Conservation (phyloP, 2,888 invertebrate species). For the Hirtodrosophila confusa region DNA sequence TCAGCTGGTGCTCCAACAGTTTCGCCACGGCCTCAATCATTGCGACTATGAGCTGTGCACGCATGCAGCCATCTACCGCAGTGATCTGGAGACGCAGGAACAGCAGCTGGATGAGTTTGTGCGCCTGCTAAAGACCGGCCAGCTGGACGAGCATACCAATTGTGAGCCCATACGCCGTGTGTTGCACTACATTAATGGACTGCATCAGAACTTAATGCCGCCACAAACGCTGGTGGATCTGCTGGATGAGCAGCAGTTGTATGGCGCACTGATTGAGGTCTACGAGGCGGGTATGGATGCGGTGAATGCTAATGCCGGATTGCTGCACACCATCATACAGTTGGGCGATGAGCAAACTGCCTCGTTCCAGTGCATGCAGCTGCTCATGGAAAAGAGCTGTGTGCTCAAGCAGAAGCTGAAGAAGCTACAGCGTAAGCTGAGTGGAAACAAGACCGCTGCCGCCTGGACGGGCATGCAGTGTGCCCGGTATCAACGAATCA, state of each 20-base stretch:
- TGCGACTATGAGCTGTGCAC: conserved; percentile 93
- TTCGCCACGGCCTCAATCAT: conserved; percentile 89
- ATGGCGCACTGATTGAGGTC: conserved; percentile 85
- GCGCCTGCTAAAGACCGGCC: conserved; percentile 94
- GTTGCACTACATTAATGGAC: conserved; percentile 91
- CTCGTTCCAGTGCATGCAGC: conserved; percentile 90
- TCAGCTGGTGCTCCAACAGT: conserved; percentile 89
- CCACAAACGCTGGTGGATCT: conserved; percentile 87
- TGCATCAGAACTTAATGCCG: conserved; percentile 91
- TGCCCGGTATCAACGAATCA: conserved; percentile 85
- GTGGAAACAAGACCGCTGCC: conserved; percentile 80
- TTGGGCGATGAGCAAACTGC: conserved; percentile 87
- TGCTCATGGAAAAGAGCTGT: conserved; percentile 89
- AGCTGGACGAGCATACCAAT: conserved; percentile 97
- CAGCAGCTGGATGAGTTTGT: conserved; percentile 94
- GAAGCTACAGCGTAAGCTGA: conserved; percentile 89
- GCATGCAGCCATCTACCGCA: conserved; percentile 92
- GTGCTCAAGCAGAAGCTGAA: conserved; percentile 92
- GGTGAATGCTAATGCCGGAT: conserved; percentile 88
- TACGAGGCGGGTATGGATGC: conserved; percentile 89
- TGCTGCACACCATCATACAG: conserved; percentile 86
- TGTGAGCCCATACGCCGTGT: conserved; percentile 94
- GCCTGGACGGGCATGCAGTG: conserved; percentile 82
- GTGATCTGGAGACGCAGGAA: conserved; percentile 96
- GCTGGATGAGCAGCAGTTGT: conserved; percentile 88